Conservation (phyloP, 2,888 invertebrate genomes). For the Eudemis profundana region DNA sequence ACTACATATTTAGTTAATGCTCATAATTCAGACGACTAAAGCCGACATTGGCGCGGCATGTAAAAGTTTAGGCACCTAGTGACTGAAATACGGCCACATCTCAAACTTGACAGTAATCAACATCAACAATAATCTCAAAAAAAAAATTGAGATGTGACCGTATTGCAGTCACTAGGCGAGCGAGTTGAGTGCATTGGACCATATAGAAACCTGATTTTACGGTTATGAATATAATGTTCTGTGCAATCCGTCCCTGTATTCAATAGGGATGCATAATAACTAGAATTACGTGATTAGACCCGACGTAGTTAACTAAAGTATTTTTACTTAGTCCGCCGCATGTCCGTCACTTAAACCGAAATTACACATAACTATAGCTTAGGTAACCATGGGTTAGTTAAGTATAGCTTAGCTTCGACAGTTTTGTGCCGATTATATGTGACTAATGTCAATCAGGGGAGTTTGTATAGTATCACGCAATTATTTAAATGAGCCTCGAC, state of each 20-base stretch:
- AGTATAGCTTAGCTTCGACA: constrained; percentile 42
- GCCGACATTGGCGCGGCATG: no score
- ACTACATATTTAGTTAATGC: no score
- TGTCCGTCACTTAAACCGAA: constrained; percentile 63
- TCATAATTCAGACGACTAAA: no score
- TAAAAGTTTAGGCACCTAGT: no score
- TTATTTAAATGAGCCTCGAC: constrained; percentile 35
- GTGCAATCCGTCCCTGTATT: constrained; percentile 61
- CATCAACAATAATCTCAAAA: no score
- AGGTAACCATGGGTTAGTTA: constrained; percentile 58
- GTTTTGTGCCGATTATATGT: constrained; percentile 41
- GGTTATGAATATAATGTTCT: not conserved
- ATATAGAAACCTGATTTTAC: not conserved
- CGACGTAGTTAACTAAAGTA: constrained; percentile 59
- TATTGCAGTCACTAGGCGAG: no score
- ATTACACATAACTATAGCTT: constrained; percentile 68
- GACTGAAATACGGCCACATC: no score
- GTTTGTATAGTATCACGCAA: constrained; percentile 22
- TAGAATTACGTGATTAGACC: constrained; percentile 72
- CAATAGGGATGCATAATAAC: constrained; percentile 71
- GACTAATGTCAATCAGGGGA: constrained; percentile 39
- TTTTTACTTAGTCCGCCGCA: constrained; percentile 70
- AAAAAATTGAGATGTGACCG: no score
- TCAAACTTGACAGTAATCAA: no score
- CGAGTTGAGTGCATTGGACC: no score